Evolutionary conservation across 2,888 invertebrate species (phyloP).

Genomic region (Cyaniris semiargus): DNA sequence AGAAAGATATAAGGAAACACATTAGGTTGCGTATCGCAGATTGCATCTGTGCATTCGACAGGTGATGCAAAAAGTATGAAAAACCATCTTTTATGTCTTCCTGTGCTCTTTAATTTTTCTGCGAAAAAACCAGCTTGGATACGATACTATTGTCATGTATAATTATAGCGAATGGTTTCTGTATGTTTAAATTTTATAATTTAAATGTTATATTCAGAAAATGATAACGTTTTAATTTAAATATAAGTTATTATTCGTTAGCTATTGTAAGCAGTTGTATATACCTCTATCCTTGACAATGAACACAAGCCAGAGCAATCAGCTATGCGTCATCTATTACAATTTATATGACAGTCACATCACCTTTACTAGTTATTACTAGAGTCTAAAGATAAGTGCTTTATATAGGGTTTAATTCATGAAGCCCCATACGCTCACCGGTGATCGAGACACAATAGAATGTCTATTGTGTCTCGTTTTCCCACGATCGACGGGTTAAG

Average conservation of each 20-base stretch:
- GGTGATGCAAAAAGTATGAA: not conserved
- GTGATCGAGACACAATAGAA: too few species aligned
- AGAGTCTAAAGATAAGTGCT: too few species aligned
- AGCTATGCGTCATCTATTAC: not conserved
- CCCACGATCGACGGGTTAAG: too few species aligned
- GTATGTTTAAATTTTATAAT: too few species aligned
- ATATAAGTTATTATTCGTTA: too few species aligned
- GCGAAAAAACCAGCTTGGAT: not conserved
- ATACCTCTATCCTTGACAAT: not conserved
- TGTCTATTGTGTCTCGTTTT: too few species aligned
- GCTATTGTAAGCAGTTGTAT: not conserved
- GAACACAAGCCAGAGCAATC: not conserved
- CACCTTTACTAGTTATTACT: not conserved
- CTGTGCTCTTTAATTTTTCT: not conserved
- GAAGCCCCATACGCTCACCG: too few species aligned
- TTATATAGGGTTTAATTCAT: too few species aligned
- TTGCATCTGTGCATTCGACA: conserved; percentile 17
- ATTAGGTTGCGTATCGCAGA: not conserved
- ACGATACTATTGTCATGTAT: not conserved
- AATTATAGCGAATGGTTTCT: too few species aligned
- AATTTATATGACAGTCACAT: not conserved
- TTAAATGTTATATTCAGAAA: too few species aligned
- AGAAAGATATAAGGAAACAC: conserved; percentile 15
- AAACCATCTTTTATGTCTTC: not conserved
- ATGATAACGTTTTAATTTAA: not conserved